Conservation (phyloP, 2,113 vertebrate genomes). For the Pholis gunnellus region DNA sequence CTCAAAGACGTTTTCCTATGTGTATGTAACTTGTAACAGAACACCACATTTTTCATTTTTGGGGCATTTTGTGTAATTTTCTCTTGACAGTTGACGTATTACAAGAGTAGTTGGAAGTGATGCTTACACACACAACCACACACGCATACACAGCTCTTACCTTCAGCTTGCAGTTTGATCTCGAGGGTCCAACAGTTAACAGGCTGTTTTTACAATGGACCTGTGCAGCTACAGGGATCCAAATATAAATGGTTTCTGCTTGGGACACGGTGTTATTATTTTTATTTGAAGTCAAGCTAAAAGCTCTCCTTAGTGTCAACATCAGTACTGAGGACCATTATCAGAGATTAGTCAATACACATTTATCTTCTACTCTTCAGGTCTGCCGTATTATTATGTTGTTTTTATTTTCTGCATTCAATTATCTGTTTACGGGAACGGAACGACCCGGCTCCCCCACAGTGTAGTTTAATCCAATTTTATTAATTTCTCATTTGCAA, state of each 20-base stretch:
- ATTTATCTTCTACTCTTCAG: background rate
- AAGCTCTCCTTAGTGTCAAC: background rate
- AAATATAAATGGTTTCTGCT: slow-evolving; percentile 21
- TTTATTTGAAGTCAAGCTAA: slow-evolving; percentile 15
- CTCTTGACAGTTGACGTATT: slow-evolving; percentile 24
- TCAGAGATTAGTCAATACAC: background rate
- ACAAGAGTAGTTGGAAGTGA: slow-evolving; percentile 17
- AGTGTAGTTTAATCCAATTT: slow-evolving; percentile 18
- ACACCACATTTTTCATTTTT: slow-evolving; percentile 34
- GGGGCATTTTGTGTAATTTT: slow-evolving; percentile 29
- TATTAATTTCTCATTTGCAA: background rate
- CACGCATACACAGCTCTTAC: background rate
- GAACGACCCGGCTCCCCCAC: background rate
- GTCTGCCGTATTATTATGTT: background rate
- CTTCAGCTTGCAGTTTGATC: slow-evolving; percentile 25
- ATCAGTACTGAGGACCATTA: background rate
- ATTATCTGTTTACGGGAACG: background rate
- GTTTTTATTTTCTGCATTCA: background rate
- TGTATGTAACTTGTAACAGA: slow-evolving; percentile 1
- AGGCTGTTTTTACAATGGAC: slow-evolving; percentile 39
- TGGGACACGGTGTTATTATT: background rate
- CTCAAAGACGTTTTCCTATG: slow-evolving; percentile 17
- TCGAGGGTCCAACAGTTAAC: slow-evolving; percentile 14
- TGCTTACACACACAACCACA: background rate
- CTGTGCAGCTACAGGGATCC: slow-evolving; percentile 17